Base-by-base conservation (phyloP, 35 echinoderm and acorn worm genomes). In the Eucidaris tribuloides region DNA sequence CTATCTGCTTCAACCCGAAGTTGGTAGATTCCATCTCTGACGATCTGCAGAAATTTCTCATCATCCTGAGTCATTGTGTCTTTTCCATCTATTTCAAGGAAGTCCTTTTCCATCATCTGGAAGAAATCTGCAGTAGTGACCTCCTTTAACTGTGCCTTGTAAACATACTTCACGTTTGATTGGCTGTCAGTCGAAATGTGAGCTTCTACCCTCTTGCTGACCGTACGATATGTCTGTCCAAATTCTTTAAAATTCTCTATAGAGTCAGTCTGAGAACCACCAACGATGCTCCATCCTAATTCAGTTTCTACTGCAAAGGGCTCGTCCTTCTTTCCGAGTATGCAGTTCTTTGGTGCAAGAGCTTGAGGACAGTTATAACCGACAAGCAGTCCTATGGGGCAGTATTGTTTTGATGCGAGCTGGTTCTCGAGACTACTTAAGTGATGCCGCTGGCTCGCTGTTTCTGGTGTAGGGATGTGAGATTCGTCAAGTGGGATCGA, bases 311-410 rank as follows among this genome's bases (percentile, higher is more conserved):
- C 58, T 1, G 81, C 81, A 66, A 28, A 83, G 22, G 81, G 81
- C 29, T 76, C 59, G 2, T 76, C 38, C 14, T 42, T 45, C 42
- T 76, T 34, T 38, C 61, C 61, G 65, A n/a, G 4, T 4, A 83
- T 76, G 38, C 4, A 41, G 37, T 83, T 32, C 36, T 31, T 83
- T 76, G 60, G 81, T 6, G 81, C 32, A 11, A 66, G 32, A 33
- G 62, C 62, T 74, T 66, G 59, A 18, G 81, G 32, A 33, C 81
- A 83, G 27, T 83, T 83, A 40, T 83, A 82, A 30, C 80, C 80
- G 62, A 82, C 62, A 7, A 82, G 80, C 17, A 74, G 11, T 13
- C 81, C 81, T 57, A 83, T 22, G 13, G 49, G 14, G 39, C 81
- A 83, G 36, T 45, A 19, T 70, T 83, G 81, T 7, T 30, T 17